Percentiles rank a stretch among this genome's conserved stretches.
These are phyloP conservation scores for Dromas ardeola DNA, from an alignment of 2,113 vertebrate species.

Conservation along the genomic window DNA sequence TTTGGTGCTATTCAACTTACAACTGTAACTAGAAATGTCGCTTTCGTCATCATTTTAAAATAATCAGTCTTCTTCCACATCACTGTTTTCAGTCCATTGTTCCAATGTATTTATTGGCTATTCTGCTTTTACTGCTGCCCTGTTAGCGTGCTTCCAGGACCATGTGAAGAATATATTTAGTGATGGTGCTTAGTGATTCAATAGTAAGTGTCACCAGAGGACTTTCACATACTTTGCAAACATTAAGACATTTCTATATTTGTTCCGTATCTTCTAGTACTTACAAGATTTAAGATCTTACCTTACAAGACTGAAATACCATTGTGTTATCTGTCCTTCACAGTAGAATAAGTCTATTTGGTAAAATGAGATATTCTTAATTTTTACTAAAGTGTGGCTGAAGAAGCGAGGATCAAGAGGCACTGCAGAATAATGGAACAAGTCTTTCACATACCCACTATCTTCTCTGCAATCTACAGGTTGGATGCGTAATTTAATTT, in stretches of 20 bases:
- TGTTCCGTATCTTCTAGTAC: background rate
- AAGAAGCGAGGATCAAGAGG: background rate
- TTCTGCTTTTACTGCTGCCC: background rate
- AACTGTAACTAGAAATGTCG: background rate
- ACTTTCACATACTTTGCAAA: background rate
- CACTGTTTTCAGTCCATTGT: background rate
- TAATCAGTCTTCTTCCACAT: background rate
- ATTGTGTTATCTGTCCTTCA: background rate
- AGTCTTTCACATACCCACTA: background rate
- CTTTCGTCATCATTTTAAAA: background rate
- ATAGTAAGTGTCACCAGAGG: background rate
- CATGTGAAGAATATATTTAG: background rate
- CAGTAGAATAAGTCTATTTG: background rate
- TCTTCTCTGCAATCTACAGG: slow-evolving; percentile 19
- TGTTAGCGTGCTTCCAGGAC: background rate
- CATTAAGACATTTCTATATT: background rate
- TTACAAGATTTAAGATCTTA: background rate
- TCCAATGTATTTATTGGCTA: background rate
- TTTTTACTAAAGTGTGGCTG: background rate
- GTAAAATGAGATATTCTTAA: background rate
- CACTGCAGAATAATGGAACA: background rate
- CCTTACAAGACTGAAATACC: background rate
- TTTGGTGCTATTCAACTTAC: background rate
- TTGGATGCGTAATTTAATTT: background rate
- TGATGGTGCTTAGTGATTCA: background rate